Evolutionary conservation across 2,888 invertebrate species (phyloP).

Genomic region (Xanthorhoe designata): DNA sequence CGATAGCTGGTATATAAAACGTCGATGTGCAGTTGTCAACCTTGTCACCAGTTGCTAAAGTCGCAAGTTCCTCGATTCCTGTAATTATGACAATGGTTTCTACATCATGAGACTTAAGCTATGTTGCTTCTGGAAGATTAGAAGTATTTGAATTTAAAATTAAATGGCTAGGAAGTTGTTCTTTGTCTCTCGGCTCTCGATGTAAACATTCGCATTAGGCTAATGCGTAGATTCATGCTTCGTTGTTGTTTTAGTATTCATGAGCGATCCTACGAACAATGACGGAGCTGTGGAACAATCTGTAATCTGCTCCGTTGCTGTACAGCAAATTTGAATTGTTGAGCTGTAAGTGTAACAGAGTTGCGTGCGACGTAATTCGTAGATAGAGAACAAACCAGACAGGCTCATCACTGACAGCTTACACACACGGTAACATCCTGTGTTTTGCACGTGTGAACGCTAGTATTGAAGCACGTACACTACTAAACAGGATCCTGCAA

Average conservation of each 20-base stretch:
- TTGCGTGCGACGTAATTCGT: neutral
- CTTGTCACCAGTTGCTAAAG: slow-evolving; percentile 54
- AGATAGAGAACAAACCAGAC: neutral
- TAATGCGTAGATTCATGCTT: slow-evolving; percentile 36
- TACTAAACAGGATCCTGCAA: no score
- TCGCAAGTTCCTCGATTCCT: slow-evolving; percentile 48
- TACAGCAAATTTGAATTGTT: neutral
- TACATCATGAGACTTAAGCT: slow-evolving; percentile 47
- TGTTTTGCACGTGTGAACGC: no score
- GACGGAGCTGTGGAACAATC: slow-evolving; percentile 19
- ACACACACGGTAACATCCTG: no score
- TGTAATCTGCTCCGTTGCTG: neutral
- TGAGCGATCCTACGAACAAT: slow-evolving; percentile 29
- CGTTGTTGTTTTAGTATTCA: slow-evolving; percentile 29
- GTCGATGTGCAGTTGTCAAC: slow-evolving; percentile 53
- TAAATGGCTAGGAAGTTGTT: slow-evolving; percentile 52
- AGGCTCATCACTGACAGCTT: no score
- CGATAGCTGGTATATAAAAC: slow-evolving; percentile 54
- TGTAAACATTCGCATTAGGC: slow-evolving; percentile 38
- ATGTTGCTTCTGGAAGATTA: slow-evolving; percentile 50
- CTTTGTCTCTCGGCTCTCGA: slow-evolving; percentile 34
- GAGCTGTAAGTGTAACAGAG: no score
- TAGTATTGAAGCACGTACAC: no score
- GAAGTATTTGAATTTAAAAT: slow-evolving; percentile 54
- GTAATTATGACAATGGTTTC: slow-evolving; percentile 55